A percentile compares a stretch with the other conserved stretches of the same genome.
phyloP scores from a whole-genome alignment of 2,797 vertebrate species.

The Sebastiscus tertius region DNA sequence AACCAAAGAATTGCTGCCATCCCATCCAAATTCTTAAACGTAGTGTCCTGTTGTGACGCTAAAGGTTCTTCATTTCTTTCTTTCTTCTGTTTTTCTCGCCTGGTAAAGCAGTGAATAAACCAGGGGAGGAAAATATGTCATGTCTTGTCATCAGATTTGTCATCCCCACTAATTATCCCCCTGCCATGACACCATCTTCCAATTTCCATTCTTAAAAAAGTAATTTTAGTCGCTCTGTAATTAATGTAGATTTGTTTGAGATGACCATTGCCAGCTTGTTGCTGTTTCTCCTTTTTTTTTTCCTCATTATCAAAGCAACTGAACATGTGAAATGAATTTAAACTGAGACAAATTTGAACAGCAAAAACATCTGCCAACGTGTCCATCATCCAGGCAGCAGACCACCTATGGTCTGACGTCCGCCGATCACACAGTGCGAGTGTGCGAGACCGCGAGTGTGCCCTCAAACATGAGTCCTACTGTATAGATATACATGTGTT shows the following conservation, averaged over 20 bases:
- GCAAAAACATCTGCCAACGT: conserved; percentile 19
- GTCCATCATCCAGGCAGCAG: conserved; percentile 19
- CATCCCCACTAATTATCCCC: neutral
- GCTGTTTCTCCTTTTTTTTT: neutral
- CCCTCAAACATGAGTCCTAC: conserved; percentile 26
- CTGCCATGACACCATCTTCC: neutral
- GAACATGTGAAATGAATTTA: conserved; percentile 30
- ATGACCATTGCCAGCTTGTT: neutral
- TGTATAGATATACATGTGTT: conserved; percentile 40
- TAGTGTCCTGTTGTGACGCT: conserved; percentile 9
- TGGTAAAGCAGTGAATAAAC: conserved; percentile 21
- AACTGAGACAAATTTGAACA: conserved; percentile 37
- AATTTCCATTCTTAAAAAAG: neutral
- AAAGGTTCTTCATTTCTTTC: conserved; percentile 10
- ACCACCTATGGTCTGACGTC: neutral
- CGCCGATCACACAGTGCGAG: conserved; percentile 15
- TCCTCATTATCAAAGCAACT: conserved; percentile 17
- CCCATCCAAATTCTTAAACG: conserved; percentile 31
- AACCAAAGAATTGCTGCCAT: conserved; percentile 78
- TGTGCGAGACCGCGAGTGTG: conserved; percentile 41
- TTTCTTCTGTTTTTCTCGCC: neutral
- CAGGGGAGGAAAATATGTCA: conserved; percentile 9
- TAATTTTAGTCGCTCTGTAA: conserved; percentile 17
- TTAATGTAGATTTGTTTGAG: conserved; percentile 13
- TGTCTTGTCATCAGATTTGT: neutral